Percentiles rank a stretch among this genome's conserved stretches.
Evolutionary conservation across 2,888 invertebrate species (phyloP).

Genomic region (Psococerastis gibbosa): DNA sequence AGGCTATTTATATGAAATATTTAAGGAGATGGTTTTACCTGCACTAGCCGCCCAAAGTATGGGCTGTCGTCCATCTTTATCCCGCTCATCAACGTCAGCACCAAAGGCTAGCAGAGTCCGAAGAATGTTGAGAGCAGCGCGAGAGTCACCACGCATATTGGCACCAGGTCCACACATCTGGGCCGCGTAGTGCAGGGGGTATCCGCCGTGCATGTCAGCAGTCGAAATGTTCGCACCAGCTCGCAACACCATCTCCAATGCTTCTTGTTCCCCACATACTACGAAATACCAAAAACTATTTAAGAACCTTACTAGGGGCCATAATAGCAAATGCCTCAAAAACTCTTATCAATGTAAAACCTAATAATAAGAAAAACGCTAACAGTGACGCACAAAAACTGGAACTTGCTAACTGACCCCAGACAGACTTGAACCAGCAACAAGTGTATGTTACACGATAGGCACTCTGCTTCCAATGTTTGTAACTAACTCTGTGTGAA

Average conservation of each 20-base stretch:
- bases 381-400: too few relatives aligned
- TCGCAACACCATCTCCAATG: slow-evolving; percentile 63
- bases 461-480: too few relatives aligned
- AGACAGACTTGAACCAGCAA: too few relatives aligned
- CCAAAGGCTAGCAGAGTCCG: slow-evolving; percentile 56
- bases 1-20: too few relatives aligned
- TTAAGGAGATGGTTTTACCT: too few relatives aligned
- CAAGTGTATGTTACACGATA: too few relatives aligned
- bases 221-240: slow-evolving; percentile 75
- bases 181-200: slow-evolving; percentile 91
- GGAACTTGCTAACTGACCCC: too few relatives aligned
- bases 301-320: background rate
- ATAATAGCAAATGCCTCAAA: background rate
- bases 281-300: slow-evolving; percentile 18
- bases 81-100: slow-evolving; percentile 65
- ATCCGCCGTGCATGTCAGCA: slow-evolving; percentile 86
- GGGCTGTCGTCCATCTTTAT: slow-evolving; percentile 86
- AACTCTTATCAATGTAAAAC: background rate
- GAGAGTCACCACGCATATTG: slow-evolving; percentile 27
- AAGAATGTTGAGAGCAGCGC: slow-evolving; percentile 58
- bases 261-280: slow-evolving; percentile 89
- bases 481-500: too few relatives aligned
- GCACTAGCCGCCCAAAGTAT: slow-evolving; percentile 95
- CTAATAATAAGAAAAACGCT: background rate
- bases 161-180: slow-evolving; percentile 84